Conservation (phyloP, 1,140 invertebrate species). For the Atta colombica region DNA sequence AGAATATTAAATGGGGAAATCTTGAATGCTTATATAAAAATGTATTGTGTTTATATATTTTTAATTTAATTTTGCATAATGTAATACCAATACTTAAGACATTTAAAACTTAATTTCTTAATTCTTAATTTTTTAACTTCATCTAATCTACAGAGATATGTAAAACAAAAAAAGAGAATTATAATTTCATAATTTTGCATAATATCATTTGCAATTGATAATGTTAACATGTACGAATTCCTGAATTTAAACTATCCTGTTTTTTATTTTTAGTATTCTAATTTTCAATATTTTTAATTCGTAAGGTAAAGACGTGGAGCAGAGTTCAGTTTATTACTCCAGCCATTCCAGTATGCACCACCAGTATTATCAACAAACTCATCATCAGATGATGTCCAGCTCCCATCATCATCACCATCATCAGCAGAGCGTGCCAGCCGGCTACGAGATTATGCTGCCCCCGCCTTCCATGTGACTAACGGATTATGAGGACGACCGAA, state of each 20-base stretch:
- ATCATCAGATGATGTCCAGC: slow-evolving; percentile 83
- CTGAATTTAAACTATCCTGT: not conserved
- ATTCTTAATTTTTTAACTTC: not conserved
- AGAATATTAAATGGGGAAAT: not conserved
- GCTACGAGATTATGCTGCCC: slow-evolving; percentile 85
- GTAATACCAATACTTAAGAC: not conserved
- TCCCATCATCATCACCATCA: slow-evolving; percentile 83
- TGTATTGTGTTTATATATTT: not conserved
- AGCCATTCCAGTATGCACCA: slow-evolving; percentile 84
- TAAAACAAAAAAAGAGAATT: no score
- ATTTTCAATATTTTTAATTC: slow-evolving; percentile 5
- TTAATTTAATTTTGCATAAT: not conserved
- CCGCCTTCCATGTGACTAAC: slow-evolving; percentile 85
- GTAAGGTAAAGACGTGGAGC: slow-evolving; percentile 83
- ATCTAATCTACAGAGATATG: not conserved
- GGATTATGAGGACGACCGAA: slow-evolving; percentile 76
- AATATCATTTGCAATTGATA: no score
- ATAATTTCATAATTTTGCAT: no score
- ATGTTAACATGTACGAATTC: no score
- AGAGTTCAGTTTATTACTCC: slow-evolving; percentile 83
- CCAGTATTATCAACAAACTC: slow-evolving; percentile 84
- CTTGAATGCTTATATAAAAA: not conserved
- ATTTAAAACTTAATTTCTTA: not conserved
- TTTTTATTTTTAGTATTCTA: slow-evolving; percentile 9
- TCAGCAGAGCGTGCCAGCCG: slow-evolving; percentile 82